Conservation (phyloP, 2,113 vertebrate genomes). For the Catharus fuscescens region DNA sequence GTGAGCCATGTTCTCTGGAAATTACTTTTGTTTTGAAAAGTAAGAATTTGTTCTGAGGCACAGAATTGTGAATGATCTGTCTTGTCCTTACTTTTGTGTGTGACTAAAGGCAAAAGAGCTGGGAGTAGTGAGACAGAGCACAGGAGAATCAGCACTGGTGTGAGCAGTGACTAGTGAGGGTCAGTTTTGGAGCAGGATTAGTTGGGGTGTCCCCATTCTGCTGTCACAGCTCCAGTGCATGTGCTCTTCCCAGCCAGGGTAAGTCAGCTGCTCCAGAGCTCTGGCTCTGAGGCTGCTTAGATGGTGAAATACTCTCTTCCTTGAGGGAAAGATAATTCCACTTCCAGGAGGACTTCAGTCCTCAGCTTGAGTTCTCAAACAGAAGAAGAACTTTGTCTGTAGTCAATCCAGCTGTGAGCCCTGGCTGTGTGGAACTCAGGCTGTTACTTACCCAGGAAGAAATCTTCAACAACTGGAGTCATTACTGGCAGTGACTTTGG, state of each 20-base stretch:
- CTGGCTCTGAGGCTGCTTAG: not conserved
- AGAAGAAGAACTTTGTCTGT: not conserved
- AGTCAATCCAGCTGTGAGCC: not conserved
- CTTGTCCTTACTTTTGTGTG: conserved; percentile 13
- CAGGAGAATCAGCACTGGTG: not conserved
- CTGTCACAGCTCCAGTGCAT: not conserved
- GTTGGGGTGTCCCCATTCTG: not conserved
- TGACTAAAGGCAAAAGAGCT: not conserved
- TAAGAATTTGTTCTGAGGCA: not conserved
- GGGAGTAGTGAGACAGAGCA: not conserved
- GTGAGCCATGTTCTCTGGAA: conserved; percentile 71
- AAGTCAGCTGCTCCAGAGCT: not conserved
- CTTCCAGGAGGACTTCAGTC: not conserved
- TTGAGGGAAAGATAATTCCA: not conserved
- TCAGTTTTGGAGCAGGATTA: not conserved
- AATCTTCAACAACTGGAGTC: not conserved
- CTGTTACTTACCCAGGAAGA: not conserved
- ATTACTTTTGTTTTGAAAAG: conserved; percentile 27
- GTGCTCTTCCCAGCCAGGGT: not conserved
- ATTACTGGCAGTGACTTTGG: not conserved
- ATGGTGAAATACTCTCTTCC: not conserved
- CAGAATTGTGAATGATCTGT: conserved; percentile 19
- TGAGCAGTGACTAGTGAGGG: not conserved
- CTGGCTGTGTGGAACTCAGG: not conserved
- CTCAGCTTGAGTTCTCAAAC: not conserved